Evolutionary conservation across 2,113 vertebrate species (phyloP), one percentile per base, ranked within the genome.

Genomic region (Vidua chalybeata): DNA sequence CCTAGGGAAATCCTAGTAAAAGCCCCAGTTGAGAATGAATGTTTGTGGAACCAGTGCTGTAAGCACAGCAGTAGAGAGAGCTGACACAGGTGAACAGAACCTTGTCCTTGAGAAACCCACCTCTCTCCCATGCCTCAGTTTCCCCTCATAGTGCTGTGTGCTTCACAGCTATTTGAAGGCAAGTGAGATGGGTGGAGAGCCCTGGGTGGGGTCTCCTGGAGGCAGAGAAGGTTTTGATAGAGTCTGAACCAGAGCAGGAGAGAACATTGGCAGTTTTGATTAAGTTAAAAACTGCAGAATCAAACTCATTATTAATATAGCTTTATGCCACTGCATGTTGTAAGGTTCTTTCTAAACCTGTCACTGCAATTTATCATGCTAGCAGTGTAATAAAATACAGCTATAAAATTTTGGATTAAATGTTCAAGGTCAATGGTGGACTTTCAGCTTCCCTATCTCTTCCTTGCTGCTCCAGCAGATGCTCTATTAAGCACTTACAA

Each of bases 321-420:
- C 91, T 95, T 91, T 86, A 93, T 0, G 9, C 94, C 85, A 87
- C 84, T 73, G 75, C 63, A 94, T 91, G 84, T 92, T 96, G 90
- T 96, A 96, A 97, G 94, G 94, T 87, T 72, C 94, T 96, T 96
- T 96, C 94, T 94, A 95, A 97, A 96, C 84, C 92, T 97, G 95
- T 96, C 95, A 96, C 82, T 91, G 90, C 85, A 94, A 96, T 96
- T 96, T 94, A 97, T 97, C 96, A 95, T 89, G 81, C 63, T 61
- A 92, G 90, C 89, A 94, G 71, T 67, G 78, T 94, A 96, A 97
- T 97, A 96, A 96, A 97, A 93, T 69, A 93, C 84, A 84, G 85
- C 92, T 75, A 96, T 96, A 96, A 96, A 96, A 96, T 89, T 90
- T 89, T 94, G 96, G 96, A 97, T 95, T 96, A 96, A 96, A 97